Evolutionary conservation across 1,140 invertebrate species (phyloP).

Genomic region (Hetaerina americana): DNA sequence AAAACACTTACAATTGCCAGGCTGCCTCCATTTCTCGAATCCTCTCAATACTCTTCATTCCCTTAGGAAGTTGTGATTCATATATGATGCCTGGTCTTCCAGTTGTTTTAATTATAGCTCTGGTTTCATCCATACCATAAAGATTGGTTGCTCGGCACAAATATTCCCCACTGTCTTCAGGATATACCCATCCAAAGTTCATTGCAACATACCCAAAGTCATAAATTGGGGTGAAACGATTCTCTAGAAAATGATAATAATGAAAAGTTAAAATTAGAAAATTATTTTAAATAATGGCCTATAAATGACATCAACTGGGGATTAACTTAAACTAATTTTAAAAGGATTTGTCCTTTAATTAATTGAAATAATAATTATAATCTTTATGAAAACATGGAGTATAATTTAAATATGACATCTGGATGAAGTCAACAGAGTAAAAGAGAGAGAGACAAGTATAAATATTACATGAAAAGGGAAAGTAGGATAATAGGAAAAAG

Average conservation of each 20-base stretch:
- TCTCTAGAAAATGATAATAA: conserved; percentile 43
- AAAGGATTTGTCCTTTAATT: too few relatives aligned
- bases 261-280: too few relatives aligned
- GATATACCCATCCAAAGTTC: conserved; percentile 92
- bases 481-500: too few relatives aligned
- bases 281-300: too few relatives aligned
- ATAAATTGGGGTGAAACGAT: conserved; percentile 82
- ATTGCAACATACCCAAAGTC: conserved; percentile 94
- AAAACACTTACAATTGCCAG: conserved; percentile 65
- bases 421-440: too few relatives aligned
- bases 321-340: too few relatives aligned
- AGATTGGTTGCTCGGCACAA: conserved; percentile 80
- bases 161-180: conserved; percentile 82
- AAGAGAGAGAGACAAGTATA: too few relatives aligned
- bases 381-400: too few relatives aligned
- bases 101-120: conserved; percentile 65
- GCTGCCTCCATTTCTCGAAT: conserved; percentile 94
- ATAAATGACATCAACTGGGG: too few relatives aligned
- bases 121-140: conserved; percentile 80
- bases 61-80: conserved; percentile 81
- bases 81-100: conserved; percentile 86
- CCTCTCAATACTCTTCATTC: conserved; percentile 89
- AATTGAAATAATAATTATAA: too few relatives aligned
- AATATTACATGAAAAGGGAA: too few relatives aligned
- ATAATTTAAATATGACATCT: too few relatives aligned